Percentiles rank a stretch among this genome's conserved stretches.
phyloP scores from a whole-genome alignment of 2,888 invertebrate species.

The Diloba caeruleocephala region DNA sequence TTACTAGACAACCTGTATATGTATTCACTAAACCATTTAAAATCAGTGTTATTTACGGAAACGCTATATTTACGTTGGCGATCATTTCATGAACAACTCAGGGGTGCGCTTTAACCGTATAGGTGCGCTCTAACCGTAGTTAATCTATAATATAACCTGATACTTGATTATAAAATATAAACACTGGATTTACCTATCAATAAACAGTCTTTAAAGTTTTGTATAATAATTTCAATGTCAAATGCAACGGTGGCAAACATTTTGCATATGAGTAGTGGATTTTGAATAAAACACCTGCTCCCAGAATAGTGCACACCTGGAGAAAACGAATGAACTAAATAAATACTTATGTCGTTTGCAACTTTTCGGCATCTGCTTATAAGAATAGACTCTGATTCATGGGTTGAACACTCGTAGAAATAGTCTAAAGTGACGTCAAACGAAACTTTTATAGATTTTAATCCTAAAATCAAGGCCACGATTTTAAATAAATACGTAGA shows the following conservation, averaged over 20 bases:
- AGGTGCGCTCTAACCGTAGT: too few relatives aligned
- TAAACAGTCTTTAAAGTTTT: conserved; percentile 61
- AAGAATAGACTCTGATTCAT: conserved; percentile 85
- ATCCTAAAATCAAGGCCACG: conserved; percentile 61
- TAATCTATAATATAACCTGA: too few relatives aligned
- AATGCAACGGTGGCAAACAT: conserved; percentile 65
- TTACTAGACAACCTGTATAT: too few relatives aligned
- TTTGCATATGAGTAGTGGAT: conserved; percentile 52
- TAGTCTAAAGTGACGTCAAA: conserved; percentile 80
- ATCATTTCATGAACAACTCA: not conserved
- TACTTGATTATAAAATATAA: not conserved
- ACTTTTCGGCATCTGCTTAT: conserved; percentile 71
- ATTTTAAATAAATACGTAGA: conserved; percentile 58
- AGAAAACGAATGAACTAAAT: conserved; percentile 61
- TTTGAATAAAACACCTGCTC: conserved; percentile 36
- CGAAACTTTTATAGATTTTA: conserved; percentile 70
- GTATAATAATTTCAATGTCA: conserved; percentile 69
- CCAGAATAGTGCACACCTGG: conserved; percentile 64
- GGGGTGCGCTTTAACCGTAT: not conserved
- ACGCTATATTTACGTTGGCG: not conserved
- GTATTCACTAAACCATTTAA: not conserved
- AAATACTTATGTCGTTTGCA: conserved; percentile 69
- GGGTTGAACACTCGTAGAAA: conserved; percentile 70
- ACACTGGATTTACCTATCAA: conserved; percentile 58
- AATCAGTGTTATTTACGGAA: not conserved